Evolutionary conservation across 2,113 vertebrate species (phyloP).

Genomic region (Casuarius casuarius): DNA sequence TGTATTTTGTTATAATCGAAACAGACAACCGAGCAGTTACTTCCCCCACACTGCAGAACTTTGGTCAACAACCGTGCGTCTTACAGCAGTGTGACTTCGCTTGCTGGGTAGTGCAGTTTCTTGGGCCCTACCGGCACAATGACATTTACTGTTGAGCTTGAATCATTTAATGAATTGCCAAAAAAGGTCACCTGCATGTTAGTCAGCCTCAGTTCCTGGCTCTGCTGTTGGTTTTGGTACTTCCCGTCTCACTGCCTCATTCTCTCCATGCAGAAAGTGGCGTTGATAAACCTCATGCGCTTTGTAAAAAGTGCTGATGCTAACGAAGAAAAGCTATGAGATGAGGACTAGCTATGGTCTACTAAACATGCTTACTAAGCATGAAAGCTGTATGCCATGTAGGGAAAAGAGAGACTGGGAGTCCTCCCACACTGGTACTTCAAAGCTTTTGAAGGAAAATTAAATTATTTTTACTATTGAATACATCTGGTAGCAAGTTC

Average conservation of each 20-base stretch:
- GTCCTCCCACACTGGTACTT: not conserved
- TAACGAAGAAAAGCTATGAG: accelerated
- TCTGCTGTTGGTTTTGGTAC: not conserved
- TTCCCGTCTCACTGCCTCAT: not conserved
- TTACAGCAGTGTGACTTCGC: not conserved
- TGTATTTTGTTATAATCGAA: accelerated
- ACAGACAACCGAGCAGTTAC: not conserved
- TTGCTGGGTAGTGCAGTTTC: not conserved
- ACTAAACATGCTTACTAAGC: not conserved
- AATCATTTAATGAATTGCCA: not conserved
- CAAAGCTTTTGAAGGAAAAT: not conserved
- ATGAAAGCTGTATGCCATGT: not conserved
- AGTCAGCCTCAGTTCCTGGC: not conserved
- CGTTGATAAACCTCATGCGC: not conserved
- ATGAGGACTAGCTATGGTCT: not conserved
- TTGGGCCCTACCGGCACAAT: not conserved
- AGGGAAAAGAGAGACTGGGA: not conserved
- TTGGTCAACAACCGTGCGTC: accelerated
- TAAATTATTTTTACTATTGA: not conserved
- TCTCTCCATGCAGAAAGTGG: accelerated
- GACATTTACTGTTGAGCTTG: accelerated
- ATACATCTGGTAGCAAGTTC: not conserved
- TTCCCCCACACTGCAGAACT: not conserved
- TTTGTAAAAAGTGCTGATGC: not conserved
- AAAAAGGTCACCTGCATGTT: too few relatives aligned